Conservation (phyloP, 2,888 invertebrate genomes). For the Gari tellinella region DNA sequence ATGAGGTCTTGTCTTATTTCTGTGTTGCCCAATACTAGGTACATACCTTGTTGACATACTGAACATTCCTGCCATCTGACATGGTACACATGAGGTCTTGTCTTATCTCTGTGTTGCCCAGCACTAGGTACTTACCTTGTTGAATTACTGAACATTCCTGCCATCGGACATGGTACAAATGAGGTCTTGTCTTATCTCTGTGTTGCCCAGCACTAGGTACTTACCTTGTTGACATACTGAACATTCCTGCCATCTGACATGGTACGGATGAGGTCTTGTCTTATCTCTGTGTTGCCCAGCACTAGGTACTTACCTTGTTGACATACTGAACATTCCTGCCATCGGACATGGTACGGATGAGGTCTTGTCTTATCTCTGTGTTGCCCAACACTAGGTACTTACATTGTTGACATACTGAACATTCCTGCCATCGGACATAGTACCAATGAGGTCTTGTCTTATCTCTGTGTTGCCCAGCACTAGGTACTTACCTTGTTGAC, state of each 20-base stretch:
- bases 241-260: no score
- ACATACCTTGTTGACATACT: no score
- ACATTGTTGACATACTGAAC: no score
- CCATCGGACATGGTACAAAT: conserved; percentile 76
- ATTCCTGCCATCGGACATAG: no score
- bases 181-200: conserved; percentile 77
- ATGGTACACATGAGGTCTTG: no score
- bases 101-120: no score
- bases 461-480: no score
- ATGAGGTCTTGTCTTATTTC: conserved; percentile 79
- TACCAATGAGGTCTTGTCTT: no score
- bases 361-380: conserved; percentile 75
- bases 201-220: conserved; percentile 78
- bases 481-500: conserved; percentile 81
- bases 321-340: conserved; percentile 81
- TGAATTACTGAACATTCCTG: conserved; percentile 80
- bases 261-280: no score
- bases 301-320: conserved; percentile 78
- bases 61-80: no score
- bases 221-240: no score
- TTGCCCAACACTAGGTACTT: conserved; percentile 79
- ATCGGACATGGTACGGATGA: conserved; percentile 76
- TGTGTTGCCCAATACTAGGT: conserved; percentile 76
- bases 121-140: conserved; percentile 79
- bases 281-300: no score